Evolutionary conservation across 2,888 invertebrate genomes (phyloP), one percentile per base, ranked within the genome.

Genomic region (Chalcis sispes): DNA sequence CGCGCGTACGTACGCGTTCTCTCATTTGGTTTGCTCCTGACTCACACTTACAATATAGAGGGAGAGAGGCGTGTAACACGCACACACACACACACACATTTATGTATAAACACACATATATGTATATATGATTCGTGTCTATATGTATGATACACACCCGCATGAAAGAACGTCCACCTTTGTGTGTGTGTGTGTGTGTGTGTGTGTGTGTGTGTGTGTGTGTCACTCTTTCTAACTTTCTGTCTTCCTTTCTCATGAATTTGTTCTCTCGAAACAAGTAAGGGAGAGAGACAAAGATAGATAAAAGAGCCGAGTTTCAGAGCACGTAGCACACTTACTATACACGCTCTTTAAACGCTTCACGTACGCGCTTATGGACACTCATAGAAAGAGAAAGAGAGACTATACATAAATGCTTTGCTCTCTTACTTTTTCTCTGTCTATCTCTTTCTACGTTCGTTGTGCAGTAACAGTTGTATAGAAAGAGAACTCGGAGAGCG

Each of bases 151-250:
- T 23, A 64, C 71, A 77, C 77, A 72, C 67, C 64, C 72, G 72
- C 77, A 46, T 69, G 25, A 72, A 72, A 67, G 72, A 77, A 77
- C 77, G 62, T 66, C 74, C 71, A 71, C 71, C 73, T 71, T 69
- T 77, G 59, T 67, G 62, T 62, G n/a, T n/a, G n/a, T n/a, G n/a
- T n/a, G n/a, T n/a, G n/a, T n/a, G n/a, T n/a, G n/a, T n/a, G n/a
- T n/a, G n/a, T n/a, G n/a, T n/a, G n/a, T n/a, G n/a, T n/a, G n/a
- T n/a, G n/a, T n/a, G n/a, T n/a, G n/a, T n/a, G n/a, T n/a, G n/a
- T n/a, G n/a, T n/a, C n/a, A n/a, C n/a, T n/a, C n/a, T n/a, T n/a
- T n/a, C n/a, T n/a, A n/a, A n/a, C 54, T 72, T n/a, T 40, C 62
- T 62, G 54, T 54, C 46, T 66, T 32, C 18, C 66, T 52, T 56